Evolutionary conservation across 64 coral and sea anemone genomes (phyloP), one percentile per base, ranked within the genome.

Genomic region (Pocillopora verrucosa): DNA sequence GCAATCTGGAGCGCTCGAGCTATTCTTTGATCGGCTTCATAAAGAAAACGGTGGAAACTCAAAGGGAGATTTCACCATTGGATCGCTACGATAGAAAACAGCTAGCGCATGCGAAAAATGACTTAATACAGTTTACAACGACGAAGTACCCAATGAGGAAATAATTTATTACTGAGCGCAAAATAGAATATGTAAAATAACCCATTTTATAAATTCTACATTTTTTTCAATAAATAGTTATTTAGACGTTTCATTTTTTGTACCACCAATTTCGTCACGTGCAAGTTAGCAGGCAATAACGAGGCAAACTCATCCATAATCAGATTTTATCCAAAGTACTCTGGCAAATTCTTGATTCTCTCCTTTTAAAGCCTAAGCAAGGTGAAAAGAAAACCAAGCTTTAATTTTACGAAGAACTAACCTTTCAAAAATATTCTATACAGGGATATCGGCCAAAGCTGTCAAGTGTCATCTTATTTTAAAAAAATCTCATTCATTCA

Each of bases 281-380:
- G 22, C 22, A 70, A 24, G 25, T 20, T 20, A 1, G 9, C 60
- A 30, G 79, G 79, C 1, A 51, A 11, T n/a, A 22, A 36, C 60
- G 30, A 19, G 59, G 10, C 22, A 59, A 58, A 65, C 15, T 91
- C 67, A 96, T 72, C 91, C 94, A 89, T 96, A 96, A 65, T 96
- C 91, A 76, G 94, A 76, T 35, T 96, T 96, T 88, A 96, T 93
- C 67, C 92, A 83, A 57, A 96, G 94, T 65, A 96, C 79, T 92
- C 88, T 88, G 1, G 76, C 83, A 70, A 93, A 81, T 79, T 93
- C 91, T 63, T 61, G 36, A 41, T 96, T 96, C 69, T 89, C 62
- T 61, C 76, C 34, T 73, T 86, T 69, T 35, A 96, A 82, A 30
- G 45, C 88, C 94, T 96, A 60, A 72, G 26, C 16, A 73, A 62